Evolutionary conservation across 64 coral and sea anemone genomes (phyloP).

Genomic region (Porites australiensis): DNA sequence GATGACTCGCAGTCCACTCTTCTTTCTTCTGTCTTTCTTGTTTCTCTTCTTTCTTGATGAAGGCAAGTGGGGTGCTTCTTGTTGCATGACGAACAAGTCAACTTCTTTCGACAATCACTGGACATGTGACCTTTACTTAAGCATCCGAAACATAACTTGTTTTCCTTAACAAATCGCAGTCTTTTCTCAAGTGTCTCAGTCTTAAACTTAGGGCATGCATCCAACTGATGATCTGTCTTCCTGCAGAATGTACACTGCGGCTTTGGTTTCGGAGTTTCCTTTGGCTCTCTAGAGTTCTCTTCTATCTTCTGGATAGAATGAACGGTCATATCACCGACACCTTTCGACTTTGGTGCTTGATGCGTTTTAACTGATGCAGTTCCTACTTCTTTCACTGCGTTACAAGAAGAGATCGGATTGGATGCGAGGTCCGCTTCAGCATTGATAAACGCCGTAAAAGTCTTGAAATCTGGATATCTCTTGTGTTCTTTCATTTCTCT

Average conservation of each 20-base stretch:
- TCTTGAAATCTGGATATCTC: constrained; percentile 9
- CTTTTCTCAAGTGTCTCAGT: not conserved
- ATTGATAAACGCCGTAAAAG: not conserved
- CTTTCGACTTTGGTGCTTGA: not conserved
- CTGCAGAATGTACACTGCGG: not conserved
- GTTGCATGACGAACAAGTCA: not conserved
- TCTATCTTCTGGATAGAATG: not conserved
- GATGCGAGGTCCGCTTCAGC: not conserved
- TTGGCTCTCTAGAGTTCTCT: not conserved
- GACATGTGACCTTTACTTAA: not conserved
- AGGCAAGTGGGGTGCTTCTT: not conserved
- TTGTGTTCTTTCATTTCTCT: not conserved
- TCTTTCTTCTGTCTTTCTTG: not conserved
- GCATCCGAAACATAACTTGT: not conserved
- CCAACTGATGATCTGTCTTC: not conserved
- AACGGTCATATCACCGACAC: not conserved
- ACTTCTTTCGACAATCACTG: no score
- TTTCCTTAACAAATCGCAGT: not conserved
- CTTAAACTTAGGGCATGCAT: not conserved
- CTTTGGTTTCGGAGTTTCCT: not conserved
- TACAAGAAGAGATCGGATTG: constrained; percentile 19
- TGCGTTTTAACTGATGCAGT: not conserved
- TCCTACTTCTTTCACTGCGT: constrained; percentile 41
- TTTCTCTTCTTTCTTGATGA: not conserved
- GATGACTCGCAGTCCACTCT: not conserved